Base-by-base conservation (phyloP, 2,797 vertebrate genomes). In the Micrastur ruficollis region DNA sequence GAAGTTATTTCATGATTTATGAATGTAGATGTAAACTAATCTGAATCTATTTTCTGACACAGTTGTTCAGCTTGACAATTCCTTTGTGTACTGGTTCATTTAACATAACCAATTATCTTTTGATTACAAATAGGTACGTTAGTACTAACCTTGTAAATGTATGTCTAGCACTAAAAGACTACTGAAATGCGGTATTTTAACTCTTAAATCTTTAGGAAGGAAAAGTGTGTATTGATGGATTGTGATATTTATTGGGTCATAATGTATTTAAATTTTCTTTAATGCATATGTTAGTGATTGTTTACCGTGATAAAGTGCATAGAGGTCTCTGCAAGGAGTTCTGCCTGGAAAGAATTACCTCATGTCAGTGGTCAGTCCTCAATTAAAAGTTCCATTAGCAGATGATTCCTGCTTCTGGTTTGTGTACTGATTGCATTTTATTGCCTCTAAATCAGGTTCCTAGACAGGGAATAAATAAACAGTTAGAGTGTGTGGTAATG, bases 321-420 rank as follows among this genome's bases (percentile, higher is more conserved):
- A 78, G 95, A 97, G 98, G 98, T 98, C 99, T 96, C 86, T 93
- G 82, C 91, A 97, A 97, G 95, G 87, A 92, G 98, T 97, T 98
- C 98, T 97, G 91, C 96, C 68, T 82, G 94, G 98, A 97, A 98
- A 98, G 98, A 99, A 99, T 99, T 98, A 99, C 98, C 98, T 99
- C 98, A 98, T 98, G 99, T 99, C 98, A 98, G 81, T 98, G 98
- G 98, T 98, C 98, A 97, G 98, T 98, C 98, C 98, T 98, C 98
- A 98, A 98, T 99, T 99, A 98, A 98, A 98, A 97, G 98, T 98
- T 99, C 99, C 99, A 99, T 99, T 99, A 99, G 99, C 98, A 98
- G 98, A 99, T 99, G 99, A 99, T 99, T 99, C 98, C 97, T 98
- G 97, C 98, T 98, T 98, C 98, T 98, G 98, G 98, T 99, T 98